Base-by-base conservation (phyloP, 1,140 invertebrate species). In the Tetragonula clypearis region DNA sequence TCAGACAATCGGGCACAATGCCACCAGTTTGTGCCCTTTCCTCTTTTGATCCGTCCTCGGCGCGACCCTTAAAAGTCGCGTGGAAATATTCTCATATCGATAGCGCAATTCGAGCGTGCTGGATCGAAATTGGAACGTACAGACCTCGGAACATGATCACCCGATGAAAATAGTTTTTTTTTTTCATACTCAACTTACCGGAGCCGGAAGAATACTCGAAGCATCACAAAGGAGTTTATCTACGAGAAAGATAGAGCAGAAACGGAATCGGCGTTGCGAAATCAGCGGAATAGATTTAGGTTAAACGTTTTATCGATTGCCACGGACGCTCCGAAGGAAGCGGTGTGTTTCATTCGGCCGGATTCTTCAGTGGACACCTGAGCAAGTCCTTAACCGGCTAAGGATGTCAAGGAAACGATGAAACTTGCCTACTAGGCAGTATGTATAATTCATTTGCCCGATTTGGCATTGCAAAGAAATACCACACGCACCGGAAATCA, bases 391-490 rank as follows among this genome's bases (percentile, higher is more conserved):
- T 82, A 89, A 79, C 41, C 41, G 69, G 72, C 73, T 87, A 90
- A 89, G 62, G 79, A 87, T 90, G 89, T 89, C 89, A 90, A 90
- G 88, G 88, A 58, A 89, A 83, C 77, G 86, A 80, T 83, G 72
- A 79, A 82, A 79, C 79, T 68, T 65, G 30, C 30, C 78, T 82
- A 88, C 23, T 66, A 30, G 15, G 66, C 76, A 65, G 84, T 66
- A 79, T 41, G 65, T 71, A 66, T 60, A 65, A 73, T 41, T 69
- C 58, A 68, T 14, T 71, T n/a, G 66, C 71, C 60, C 55, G 66
- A 89, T 87, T 89, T 84, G 83, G 83, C 56, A 62, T 87, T 3
- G 15, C 11, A 19, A 58, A n/a, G 66, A 68, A 68, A 68, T 35
- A 68, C 9, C 19, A 53, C 9, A 35, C 72, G n/a, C 23, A 35